A percentile compares a stretch with the other conserved stretches of the same genome.
Evolutionary conservation across 1,140 invertebrate species (phyloP).

Genomic region (Anthonomus grandis): DNA sequence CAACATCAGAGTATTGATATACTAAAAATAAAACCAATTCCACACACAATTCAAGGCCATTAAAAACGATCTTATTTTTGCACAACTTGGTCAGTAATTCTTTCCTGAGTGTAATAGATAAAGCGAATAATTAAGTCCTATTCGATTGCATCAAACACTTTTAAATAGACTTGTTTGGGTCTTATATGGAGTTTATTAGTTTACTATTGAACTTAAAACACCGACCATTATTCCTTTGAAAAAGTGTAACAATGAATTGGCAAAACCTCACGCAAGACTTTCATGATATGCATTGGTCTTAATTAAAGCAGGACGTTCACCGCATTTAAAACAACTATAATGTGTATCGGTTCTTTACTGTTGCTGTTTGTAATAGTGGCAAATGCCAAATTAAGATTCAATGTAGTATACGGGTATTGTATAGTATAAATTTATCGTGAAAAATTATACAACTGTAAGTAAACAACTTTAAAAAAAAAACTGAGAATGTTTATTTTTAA

Average conservation of each 20-base stretch:
- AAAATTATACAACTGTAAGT: too few species aligned
- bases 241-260: constrained; percentile 10
- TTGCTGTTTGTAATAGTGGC: too few species aligned
- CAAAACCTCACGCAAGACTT: constrained; percentile 8
- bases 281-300: not conserved
- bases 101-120: constrained; percentile 4
- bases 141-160: constrained; percentile 5
- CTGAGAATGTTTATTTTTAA: too few species aligned
- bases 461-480: too few species aligned
- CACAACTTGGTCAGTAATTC: not conserved
- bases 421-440: too few species aligned
- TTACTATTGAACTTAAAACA: constrained; percentile 16
- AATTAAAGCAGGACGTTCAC: not conserved
- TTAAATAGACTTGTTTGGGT: constrained; percentile 2
- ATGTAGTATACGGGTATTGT: too few species aligned
- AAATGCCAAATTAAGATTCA: too few species aligned
- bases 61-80: not conserved
- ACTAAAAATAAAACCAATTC: too few species aligned
- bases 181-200: constrained; percentile 13
- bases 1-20: too few species aligned
- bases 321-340: too few species aligned
- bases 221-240: not conserved
- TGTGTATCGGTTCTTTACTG: too few species aligned
- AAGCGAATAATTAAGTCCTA: constrained; percentile 11
- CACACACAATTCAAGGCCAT: not conserved